These are phyloP conservation scores for Falco concolor DNA, from an alignment of 2,797 vertebrate genomes.

Conservation along the genomic window DNA sequence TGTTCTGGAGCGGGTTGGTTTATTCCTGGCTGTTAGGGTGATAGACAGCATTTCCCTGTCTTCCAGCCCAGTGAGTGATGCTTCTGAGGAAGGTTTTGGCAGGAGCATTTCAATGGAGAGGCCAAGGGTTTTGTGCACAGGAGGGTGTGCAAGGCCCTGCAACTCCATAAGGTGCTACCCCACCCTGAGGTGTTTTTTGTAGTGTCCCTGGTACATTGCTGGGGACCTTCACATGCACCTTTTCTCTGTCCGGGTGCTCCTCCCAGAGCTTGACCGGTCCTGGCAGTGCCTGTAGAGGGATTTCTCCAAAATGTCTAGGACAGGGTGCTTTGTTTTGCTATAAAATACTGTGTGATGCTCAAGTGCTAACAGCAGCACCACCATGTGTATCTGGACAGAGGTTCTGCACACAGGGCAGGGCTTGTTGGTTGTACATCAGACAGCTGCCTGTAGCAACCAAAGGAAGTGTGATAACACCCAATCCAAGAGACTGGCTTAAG, in stretches of 20 bases:
- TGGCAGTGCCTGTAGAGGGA: background rate
- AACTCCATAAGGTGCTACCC: background rate
- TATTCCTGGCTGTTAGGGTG: background rate
- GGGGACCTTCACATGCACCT: background rate
- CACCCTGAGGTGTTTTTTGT: background rate
- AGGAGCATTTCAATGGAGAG: background rate
- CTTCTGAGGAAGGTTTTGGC: background rate
- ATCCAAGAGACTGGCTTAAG: background rate
- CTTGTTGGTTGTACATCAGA: background rate
- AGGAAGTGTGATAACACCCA: fast-evolving
- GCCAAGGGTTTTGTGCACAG: background rate
- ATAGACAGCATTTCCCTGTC: background rate
- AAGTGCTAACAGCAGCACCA: background rate
- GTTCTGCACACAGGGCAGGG: background rate
- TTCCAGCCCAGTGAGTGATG: background rate
- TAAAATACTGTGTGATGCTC: background rate
- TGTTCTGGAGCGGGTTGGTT: background rate
- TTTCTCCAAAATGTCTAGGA: background rate
- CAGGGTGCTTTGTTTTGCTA: background rate
- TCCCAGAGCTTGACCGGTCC: background rate
- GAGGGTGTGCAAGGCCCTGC: background rate
- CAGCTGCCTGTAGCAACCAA: background rate
- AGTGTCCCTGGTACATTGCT: background rate
- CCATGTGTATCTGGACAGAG: background rate
- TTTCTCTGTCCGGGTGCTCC: background rate